Evolutionary conservation across 1,140 invertebrate species (phyloP).

Genomic region (Mizuhopecten yessoensis): DNA sequence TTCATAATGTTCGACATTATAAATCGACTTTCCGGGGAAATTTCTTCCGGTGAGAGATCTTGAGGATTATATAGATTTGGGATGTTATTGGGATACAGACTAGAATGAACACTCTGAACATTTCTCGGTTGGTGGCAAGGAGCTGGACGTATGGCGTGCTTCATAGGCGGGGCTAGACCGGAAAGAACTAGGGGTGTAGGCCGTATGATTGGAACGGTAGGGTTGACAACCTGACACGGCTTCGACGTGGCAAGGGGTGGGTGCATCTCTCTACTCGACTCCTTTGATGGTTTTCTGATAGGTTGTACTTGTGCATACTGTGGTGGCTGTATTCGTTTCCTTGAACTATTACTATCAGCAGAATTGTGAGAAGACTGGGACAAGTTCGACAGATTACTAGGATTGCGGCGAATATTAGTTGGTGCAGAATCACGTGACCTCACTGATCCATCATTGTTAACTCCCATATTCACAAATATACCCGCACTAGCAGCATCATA

Average conservation of each 20-base stretch:
- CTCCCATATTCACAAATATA: background rate
- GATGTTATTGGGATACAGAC: background rate
- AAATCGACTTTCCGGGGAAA: slow-evolving; percentile 67
- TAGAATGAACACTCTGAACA: slow-evolving; percentile 41
- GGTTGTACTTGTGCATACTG: slow-evolving; percentile 63
- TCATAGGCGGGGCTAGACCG: slow-evolving; percentile 69
- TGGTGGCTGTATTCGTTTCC: slow-evolving; percentile 27
- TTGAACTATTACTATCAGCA: background rate
- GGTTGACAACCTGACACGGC: slow-evolving; percentile 64
- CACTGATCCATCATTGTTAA: background rate
- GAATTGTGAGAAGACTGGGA: slow-evolving; percentile 17
- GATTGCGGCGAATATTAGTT: background rate
- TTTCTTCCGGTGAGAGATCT: slow-evolving; percentile 59
- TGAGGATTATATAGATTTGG: slow-evolving; percentile 43
- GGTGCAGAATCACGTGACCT: background rate
- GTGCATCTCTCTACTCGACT: slow-evolving; percentile 45
- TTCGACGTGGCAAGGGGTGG: slow-evolving; percentile 53
- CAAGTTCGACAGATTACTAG: background rate
- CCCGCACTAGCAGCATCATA: background rate
- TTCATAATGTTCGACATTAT: slow-evolving; percentile 70
- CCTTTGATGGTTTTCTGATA: slow-evolving; percentile 52
- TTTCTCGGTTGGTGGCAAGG: slow-evolving; percentile 65
- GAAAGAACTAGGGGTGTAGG: slow-evolving; percentile 70
- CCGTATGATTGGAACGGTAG: slow-evolving; percentile 67
- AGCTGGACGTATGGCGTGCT: slow-evolving; percentile 64